phyloP scores from a whole-genome alignment of 2,797 vertebrate species.

The Pelodytes ibericus region DNA sequence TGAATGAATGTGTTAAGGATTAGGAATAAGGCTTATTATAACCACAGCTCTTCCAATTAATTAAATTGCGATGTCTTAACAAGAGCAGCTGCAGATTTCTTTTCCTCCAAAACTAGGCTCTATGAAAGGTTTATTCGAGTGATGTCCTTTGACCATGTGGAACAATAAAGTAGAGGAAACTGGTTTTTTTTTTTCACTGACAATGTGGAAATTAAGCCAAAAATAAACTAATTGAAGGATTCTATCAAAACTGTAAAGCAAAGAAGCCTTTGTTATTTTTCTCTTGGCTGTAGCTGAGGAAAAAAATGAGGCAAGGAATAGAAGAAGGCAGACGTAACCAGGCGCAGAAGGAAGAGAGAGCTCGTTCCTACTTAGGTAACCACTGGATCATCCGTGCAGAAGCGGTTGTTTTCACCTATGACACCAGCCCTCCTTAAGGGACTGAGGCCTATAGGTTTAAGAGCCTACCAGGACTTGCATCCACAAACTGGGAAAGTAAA shows the following conservation, averaged over 20 bases:
- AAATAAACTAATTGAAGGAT: constrained; percentile 9
- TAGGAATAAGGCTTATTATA: constrained; percentile 74
- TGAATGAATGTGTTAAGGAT: constrained; percentile 76
- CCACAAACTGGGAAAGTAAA: too few species aligned
- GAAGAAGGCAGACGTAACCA: too few species aligned
- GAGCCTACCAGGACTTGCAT: too few species aligned
- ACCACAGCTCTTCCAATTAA: constrained; percentile 74
- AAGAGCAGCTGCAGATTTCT: constrained; percentile 72
- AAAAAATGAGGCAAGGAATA: too few species aligned
- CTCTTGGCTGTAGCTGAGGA: too few species aligned
- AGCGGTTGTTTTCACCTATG: too few species aligned
- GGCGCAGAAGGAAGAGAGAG: too few species aligned
- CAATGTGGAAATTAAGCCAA: constrained; percentile 16
- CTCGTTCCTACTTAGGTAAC: too few species aligned
- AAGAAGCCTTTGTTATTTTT: constrained; percentile 7
- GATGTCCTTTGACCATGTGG: constrained; percentile 30
- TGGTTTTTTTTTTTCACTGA: constrained; percentile 6
- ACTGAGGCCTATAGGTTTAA: too few species aligned
- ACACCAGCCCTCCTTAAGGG: too few species aligned
- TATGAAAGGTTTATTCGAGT: constrained; percentile 48
- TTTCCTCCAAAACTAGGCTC: constrained; percentile 56
- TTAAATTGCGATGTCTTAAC: constrained; percentile 80
- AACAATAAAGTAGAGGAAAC: constrained; percentile 28
- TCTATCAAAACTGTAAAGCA: constrained; percentile 25
- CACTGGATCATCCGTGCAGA: too few species aligned